Conservation (phyloP, 1,140 invertebrate genomes). For the Euura lappo region DNA sequence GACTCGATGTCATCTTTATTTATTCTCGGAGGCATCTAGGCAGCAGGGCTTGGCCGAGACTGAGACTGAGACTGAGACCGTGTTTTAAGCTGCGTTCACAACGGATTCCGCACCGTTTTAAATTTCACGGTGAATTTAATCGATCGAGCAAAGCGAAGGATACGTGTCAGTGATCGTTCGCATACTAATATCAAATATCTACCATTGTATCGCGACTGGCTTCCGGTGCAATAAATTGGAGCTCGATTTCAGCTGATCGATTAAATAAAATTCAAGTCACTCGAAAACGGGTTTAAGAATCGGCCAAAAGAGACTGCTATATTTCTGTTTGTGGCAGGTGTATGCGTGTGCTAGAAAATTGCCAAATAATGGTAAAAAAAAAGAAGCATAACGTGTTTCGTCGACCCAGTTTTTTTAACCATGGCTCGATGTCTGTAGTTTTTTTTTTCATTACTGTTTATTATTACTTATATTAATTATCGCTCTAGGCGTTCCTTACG, state of each 20-base stretch:
- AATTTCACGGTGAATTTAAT: too few relatives aligned
- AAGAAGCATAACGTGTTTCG: neutral
- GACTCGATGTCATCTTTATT: constrained; percentile 7
- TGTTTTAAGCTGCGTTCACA: neutral
- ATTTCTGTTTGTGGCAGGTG: too few relatives aligned
- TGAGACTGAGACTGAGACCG: neutral
- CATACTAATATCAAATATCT: neutral
- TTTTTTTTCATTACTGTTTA: neutral
- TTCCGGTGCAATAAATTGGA: neutral
- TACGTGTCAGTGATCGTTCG: neutral
- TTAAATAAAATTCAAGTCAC: too few relatives aligned
- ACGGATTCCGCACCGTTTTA: too few relatives aligned
- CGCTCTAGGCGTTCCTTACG: neutral
- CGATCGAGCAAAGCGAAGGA: neutral
- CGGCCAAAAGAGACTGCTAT: too few relatives aligned
- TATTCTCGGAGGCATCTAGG: neutral
- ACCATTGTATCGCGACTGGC: neutral
- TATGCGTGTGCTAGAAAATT: too few relatives aligned
- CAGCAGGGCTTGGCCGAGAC: neutral
- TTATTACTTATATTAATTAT: constrained; percentile 5
- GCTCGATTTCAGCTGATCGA: too few relatives aligned
- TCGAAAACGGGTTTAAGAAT: too few relatives aligned
- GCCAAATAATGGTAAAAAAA: neutral
- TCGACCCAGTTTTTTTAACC: neutral
- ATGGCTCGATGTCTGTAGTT: neutral